A percentile compares a stretch with the other conserved stretches of the same genome.
phyloP scores from a whole-genome alignment of 2,888 invertebrate genomes.

The Hirtodrosophila confusa region DNA sequence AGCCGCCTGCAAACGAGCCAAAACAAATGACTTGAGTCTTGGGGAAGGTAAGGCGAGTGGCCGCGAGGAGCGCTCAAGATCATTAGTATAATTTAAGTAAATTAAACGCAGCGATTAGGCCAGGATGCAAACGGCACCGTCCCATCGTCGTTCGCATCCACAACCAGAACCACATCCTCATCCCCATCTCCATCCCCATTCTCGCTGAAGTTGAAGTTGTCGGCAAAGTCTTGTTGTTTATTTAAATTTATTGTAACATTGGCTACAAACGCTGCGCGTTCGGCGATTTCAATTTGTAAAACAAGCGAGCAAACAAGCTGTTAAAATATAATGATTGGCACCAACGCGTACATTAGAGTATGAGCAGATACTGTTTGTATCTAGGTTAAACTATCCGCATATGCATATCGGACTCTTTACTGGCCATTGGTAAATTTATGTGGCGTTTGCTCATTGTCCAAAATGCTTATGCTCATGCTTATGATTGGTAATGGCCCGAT shows the following conservation, averaged over 20 bases:
- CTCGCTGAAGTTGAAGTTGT: constrained; percentile 33
- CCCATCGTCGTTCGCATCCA: constrained; percentile 35
- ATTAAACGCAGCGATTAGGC: constrained; percentile 82
- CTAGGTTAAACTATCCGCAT: constrained; percentile 72
- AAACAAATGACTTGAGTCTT: constrained; percentile 74
- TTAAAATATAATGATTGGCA: constrained; percentile 80
- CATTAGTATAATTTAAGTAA: constrained; percentile 83
- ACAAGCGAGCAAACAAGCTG: constrained; percentile 79
- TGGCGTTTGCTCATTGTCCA: constrained; percentile 74
- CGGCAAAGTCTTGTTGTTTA: constrained; percentile 73
- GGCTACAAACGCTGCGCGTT: constrained; percentile 32
- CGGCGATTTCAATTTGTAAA: constrained; percentile 79
- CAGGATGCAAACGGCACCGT: constrained; percentile 69
- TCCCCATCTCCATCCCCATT: constrained; percentile 10
- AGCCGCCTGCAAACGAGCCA: constrained; percentile 76
- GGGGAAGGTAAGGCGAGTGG: constrained; percentile 34
- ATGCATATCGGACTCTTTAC: constrained; percentile 62
- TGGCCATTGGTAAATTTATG: constrained; percentile 64
- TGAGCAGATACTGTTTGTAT: constrained; percentile 21
- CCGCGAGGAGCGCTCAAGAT: constrained; percentile 68
- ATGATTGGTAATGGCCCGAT: constrained; percentile 67
- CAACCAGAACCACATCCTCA: constrained; percentile 19
- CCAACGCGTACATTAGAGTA: constrained; percentile 17
- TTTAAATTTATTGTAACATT: constrained; percentile 80
- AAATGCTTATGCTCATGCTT: constrained; percentile 56